Percentiles rank a stretch among this genome's conserved stretches.
Conservation (phyloP, 2,113 vertebrate genomes). For the Amblyornis subalaris region DNA sequence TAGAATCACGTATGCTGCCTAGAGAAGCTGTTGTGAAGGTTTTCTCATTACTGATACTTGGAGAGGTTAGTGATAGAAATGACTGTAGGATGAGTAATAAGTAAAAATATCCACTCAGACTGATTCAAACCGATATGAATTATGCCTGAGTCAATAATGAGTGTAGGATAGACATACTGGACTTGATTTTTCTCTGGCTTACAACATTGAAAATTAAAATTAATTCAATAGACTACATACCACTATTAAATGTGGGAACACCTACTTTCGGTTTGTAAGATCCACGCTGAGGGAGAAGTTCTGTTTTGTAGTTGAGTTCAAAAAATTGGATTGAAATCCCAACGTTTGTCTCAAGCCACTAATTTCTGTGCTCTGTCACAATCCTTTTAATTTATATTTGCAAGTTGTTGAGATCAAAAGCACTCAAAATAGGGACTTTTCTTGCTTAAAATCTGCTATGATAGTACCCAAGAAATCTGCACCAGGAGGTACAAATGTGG, state of each 20-base stretch:
- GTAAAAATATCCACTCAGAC: conserved; percentile 12
- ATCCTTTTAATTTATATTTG: not conserved
- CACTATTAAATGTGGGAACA: not conserved
- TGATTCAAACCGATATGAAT: conserved; percentile 30
- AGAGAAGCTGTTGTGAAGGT: not conserved
- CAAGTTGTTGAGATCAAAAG: not conserved
- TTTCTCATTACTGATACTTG: conserved; percentile 19
- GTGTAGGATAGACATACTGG: not conserved
- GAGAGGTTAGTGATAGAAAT: conserved; percentile 13
- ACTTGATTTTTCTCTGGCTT: conserved; percentile 16
- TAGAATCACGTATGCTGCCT: not conserved
- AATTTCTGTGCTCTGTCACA: not conserved
- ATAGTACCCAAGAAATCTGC: not conserved
- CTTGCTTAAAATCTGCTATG: not conserved
- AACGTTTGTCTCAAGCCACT: not conserved
- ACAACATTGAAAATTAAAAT: not conserved
- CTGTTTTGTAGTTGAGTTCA: not conserved
- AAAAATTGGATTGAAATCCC: not conserved
- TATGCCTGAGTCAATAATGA: conserved; percentile 30
- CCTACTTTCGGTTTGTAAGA: not conserved
- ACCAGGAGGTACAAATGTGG: not conserved
- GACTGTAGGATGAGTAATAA: conserved; percentile 23
- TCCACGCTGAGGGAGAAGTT: not conserved
- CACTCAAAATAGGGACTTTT: not conserved
- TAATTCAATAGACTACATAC: not conserved